These are phyloP conservation scores for Microtus agrestis DNA, from an alignment of 2,797 vertebrate species.

Conservation along the genomic window DNA sequence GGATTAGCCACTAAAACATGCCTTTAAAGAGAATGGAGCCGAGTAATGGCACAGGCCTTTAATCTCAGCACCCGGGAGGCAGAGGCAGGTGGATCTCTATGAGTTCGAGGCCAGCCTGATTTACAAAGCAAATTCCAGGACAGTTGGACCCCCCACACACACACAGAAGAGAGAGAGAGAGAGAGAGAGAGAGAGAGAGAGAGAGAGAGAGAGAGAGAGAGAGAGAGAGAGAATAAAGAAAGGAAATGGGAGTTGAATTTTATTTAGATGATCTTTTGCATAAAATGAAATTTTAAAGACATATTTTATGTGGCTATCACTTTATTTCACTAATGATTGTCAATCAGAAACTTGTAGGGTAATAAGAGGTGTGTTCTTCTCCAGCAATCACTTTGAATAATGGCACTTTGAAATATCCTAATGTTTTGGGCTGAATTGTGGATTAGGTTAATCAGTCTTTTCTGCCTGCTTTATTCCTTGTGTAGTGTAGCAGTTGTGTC, in stretches of 20 bases:
- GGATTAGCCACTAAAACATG: background rate
- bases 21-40: slow-evolving; percentile 32
- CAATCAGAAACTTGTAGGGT: slow-evolving; percentile 38
- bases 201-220: too few species aligned
- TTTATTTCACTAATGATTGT: slow-evolving; percentile 54
- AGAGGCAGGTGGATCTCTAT: background rate
- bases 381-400: background rate
- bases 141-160: too few species aligned
- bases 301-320: slow-evolving; percentile 33
- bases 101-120: background rate
- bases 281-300: slow-evolving; percentile 45
- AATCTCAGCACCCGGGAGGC: background rate
- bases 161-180: too few species aligned
- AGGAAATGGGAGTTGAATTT: slow-evolving; percentile 42
- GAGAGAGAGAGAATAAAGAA: background rate
- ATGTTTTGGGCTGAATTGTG: slow-evolving; percentile 57
- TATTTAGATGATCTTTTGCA: background rate
- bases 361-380: background rate
- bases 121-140: background rate
- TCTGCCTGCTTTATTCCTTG: slow-evolving; percentile 2
- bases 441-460: background rate
- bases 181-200: too few species aligned
- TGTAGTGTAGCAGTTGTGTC: background rate
- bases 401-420: slow-evolving; percentile 4
- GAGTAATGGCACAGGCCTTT: accelerated